Evolutionary conservation across 2,797 vertebrate species (phyloP).

Genomic region (Cheirogaleus major): DNA sequence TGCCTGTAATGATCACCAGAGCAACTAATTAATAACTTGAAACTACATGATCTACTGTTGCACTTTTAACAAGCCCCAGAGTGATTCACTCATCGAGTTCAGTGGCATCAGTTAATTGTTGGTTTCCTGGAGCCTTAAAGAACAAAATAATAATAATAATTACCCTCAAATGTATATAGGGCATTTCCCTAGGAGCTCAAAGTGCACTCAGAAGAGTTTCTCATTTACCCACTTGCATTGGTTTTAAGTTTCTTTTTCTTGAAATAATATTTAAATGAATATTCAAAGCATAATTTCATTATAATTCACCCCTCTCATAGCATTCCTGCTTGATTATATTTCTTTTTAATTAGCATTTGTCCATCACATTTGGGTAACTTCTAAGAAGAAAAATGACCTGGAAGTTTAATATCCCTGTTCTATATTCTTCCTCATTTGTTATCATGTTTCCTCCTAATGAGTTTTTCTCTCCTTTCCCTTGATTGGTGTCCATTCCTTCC

Average conservation of each 20-base stretch:
- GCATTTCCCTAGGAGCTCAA: not conserved
- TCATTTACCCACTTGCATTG: not conserved
- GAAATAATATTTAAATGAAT: not conserved
- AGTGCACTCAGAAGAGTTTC: not conserved
- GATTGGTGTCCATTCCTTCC: not conserved
- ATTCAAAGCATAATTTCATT: not conserved
- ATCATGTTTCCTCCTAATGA: not conserved
- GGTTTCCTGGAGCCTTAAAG: constrained; percentile 26
- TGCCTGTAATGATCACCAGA: constrained; percentile 3
- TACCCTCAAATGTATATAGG: not conserved
- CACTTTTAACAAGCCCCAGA: constrained; percentile 65
- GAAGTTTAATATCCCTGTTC: not conserved
- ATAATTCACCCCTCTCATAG: not conserved
- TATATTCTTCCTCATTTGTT: not conserved
- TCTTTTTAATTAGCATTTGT: not conserved
- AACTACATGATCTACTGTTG: constrained; percentile 6
- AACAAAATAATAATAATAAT: constrained; percentile 10
- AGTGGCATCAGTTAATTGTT: not conserved
- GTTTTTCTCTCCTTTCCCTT: not conserved
- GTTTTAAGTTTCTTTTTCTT: not conserved
- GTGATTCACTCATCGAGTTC: constrained; percentile 49
- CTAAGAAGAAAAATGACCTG: not conserved
- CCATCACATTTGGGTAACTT: not conserved
- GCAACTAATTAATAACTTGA: constrained; percentile 47
- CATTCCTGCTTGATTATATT: not conserved